Evolutionary conservation across 1,140 invertebrate genomes (phyloP).

Genomic region (Drosophila tropicalis): DNA sequence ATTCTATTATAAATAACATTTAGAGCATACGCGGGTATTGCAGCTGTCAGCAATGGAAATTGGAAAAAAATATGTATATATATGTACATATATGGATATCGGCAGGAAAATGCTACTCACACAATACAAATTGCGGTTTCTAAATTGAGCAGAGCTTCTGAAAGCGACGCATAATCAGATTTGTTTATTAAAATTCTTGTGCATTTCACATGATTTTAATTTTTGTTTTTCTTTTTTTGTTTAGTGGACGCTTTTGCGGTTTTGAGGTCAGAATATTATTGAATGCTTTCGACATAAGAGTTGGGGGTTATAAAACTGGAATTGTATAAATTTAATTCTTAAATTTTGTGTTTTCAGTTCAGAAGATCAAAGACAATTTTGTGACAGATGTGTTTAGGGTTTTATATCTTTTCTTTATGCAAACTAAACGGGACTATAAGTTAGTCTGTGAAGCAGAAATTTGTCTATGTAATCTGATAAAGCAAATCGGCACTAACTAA

Average conservation of each 20-base stretch:
- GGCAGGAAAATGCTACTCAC: slow-evolving; percentile 36
- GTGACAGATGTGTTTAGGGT: no score
- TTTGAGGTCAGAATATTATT: slow-evolving; percentile 37
- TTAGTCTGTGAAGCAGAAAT: not conserved
- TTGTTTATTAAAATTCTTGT: slow-evolving; percentile 64
- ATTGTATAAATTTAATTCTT: not conserved
- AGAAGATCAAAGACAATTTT: no score
- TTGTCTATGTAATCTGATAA: slow-evolving; percentile 2
- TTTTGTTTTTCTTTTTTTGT: not conserved
- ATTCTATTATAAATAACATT: slow-evolving; percentile 81
- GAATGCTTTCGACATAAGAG: slow-evolving; percentile 32
- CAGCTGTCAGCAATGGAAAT: slow-evolving; percentile 78
- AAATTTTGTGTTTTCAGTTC: not conserved
- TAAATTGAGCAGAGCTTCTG: slow-evolving; percentile 55
- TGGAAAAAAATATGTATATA: slow-evolving; percentile 49
- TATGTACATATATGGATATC: slow-evolving; percentile 17
- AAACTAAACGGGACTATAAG: no score
- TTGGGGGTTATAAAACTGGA: not conserved
- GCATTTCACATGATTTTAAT: slow-evolving; percentile 33
- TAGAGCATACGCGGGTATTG: slow-evolving; percentile 64
- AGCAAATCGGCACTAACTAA: not conserved
- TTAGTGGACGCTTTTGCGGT: slow-evolving; percentile 35
- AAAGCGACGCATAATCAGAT: slow-evolving; percentile 72
- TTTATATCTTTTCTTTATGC: no score
- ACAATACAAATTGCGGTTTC: slow-evolving; percentile 74